phyloP scores from a whole-genome alignment of 2,113 vertebrate genomes.

The Plecotus auritus region DNA sequence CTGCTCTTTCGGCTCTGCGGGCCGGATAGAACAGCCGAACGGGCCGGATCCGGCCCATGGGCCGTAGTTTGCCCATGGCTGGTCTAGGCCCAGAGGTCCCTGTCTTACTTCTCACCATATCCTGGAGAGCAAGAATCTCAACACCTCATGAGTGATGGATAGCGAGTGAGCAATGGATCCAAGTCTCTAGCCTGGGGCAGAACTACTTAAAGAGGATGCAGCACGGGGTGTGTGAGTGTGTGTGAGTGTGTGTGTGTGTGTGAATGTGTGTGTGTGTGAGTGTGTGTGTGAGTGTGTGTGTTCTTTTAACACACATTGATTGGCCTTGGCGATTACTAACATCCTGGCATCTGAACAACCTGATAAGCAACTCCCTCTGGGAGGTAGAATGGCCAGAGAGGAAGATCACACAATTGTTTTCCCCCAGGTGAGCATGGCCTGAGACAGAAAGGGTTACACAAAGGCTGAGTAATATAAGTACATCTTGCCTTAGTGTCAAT shows the following conservation, averaged over 20 bases:
- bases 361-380: not conserved
- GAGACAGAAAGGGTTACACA: not conserved
- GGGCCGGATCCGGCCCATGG: no score
- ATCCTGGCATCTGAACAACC: not conserved
- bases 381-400: not conserved
- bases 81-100: not conserved
- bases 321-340: not conserved
- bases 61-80: no score
- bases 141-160: not conserved
- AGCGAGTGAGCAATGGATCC: not conserved
- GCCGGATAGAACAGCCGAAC: no score
- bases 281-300: not conserved
- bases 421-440: not conserved
- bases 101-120: not conserved
- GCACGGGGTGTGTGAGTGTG: not conserved
- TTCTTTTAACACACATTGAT: not conserved
- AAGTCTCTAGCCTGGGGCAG: not conserved
- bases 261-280: no score
- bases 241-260: not conserved
- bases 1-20: no score
- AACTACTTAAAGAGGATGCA: not conserved
- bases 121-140: not conserved
- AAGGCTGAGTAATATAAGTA: not conserved
- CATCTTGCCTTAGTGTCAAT: not conserved
- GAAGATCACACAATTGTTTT: not conserved